Evolutionary conservation across 2,113 vertebrate genomes (phyloP).

Genomic region (Caretta caretta): DNA sequence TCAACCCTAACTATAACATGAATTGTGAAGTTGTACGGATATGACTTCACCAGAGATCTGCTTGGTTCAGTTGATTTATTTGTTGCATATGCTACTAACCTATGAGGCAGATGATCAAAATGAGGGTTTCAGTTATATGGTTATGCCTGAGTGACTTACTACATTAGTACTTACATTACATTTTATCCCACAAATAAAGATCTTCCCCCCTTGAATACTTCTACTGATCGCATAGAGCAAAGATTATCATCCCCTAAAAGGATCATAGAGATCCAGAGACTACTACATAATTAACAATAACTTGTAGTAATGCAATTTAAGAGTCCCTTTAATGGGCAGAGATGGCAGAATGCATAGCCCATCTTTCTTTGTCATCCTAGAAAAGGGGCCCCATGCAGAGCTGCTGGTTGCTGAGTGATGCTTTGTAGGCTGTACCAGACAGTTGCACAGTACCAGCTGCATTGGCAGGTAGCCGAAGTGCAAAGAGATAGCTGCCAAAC

Average conservation of each 20-base stretch:
- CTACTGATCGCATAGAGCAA: slow-evolving; percentile 9
- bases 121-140: slow-evolving; percentile 15
- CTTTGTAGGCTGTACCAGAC: slow-evolving; percentile 88
- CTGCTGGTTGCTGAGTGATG: slow-evolving; percentile 88
- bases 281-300: slow-evolving; percentile 88
- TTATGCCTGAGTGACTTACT: background rate
- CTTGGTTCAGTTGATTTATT: slow-evolving; percentile 8
- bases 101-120: background rate
- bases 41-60: slow-evolving; percentile 31
- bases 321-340: slow-evolving; percentile 81
- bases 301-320: slow-evolving; percentile 83
- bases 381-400: slow-evolving; percentile 85
- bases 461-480: slow-evolving; percentile 91
- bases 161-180: background rate
- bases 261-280: slow-evolving; percentile 81
- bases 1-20: background rate
- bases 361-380: slow-evolving; percentile 89
- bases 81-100: background rate
- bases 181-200: slow-evolving; percentile 25
- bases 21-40: slow-evolving; percentile 46
- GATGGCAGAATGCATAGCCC: slow-evolving; percentile 83
- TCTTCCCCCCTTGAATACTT: slow-evolving; percentile 22
- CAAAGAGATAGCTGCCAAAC: slow-evolving; percentile 88
- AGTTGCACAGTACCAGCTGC: slow-evolving; percentile 91
- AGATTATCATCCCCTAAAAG: slow-evolving; percentile 62